Percentiles rank a stretch among this genome's conserved stretches.
These are phyloP conservation scores for Neotoma lepida DNA, from an alignment of 2,113 vertebrate genomes.

Conservation along the genomic window DNA sequence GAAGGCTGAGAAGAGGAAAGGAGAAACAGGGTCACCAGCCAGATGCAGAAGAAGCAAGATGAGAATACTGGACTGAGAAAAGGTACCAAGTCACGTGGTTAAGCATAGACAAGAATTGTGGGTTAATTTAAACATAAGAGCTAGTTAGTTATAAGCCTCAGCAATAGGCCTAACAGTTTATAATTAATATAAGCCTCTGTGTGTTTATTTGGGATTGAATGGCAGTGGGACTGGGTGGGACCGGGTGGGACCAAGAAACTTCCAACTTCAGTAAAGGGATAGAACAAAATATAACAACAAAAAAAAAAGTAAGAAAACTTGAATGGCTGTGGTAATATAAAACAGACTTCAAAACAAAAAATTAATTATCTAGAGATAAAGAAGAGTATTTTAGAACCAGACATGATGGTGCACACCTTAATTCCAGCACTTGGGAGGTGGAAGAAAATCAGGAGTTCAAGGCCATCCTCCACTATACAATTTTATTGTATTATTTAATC, in stretches of 20 bases:
- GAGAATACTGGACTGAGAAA: no score
- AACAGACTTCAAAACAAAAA: neutral
- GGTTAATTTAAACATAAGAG: no score
- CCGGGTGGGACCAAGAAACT: no score
- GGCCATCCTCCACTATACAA: neutral
- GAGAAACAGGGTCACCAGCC: no score
- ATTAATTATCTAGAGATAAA: neutral
- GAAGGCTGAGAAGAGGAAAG: neutral
- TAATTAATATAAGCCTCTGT: no score
- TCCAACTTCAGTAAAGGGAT: neutral
- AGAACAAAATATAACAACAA: slow-evolving; percentile 1
- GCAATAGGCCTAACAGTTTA: no score
- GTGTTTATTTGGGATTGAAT: no score
- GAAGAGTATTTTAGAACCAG: neutral
- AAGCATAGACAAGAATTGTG: no score
- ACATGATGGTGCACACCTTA: neutral
- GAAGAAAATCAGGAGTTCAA: neutral
- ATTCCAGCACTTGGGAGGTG: neutral
- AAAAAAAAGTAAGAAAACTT: neutral
- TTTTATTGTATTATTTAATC: neutral
- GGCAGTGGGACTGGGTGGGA: no score
- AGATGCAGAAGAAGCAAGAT: no score
- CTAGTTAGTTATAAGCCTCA: no score
- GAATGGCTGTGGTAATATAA: neutral
- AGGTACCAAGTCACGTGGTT: no score